These are phyloP conservation scores for Spilogale gracilis DNA, from an alignment of 2,113 vertebrate species.

Conservation along the genomic window DNA sequence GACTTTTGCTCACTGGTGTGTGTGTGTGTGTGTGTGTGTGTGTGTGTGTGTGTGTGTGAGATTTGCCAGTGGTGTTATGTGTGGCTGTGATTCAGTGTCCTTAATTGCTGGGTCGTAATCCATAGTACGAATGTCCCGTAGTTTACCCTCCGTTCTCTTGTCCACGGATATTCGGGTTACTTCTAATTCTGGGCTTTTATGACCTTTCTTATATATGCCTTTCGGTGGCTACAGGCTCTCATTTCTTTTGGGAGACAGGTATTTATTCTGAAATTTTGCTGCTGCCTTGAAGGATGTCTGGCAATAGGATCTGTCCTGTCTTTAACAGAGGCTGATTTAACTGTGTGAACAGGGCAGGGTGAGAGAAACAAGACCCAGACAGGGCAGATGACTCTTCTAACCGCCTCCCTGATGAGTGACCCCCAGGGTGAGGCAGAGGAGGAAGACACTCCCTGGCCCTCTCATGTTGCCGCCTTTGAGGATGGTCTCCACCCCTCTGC, in stretches of 20 bases:
- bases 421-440: fast-evolving
- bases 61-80: not conserved
- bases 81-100: not conserved
- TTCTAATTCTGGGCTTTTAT: not conserved
- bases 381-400: not conserved
- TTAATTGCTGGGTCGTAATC: not conserved
- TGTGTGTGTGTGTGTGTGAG: not conserved
- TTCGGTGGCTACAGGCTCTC: not conserved
- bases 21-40: fast-evolving
- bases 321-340: not conserved
- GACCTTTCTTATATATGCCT: not conserved
- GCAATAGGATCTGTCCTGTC: not conserved
- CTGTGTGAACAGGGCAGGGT: not conserved
- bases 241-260: not conserved
- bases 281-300: not conserved
- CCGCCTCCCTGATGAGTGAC: not conserved
- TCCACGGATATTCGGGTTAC: not conserved
- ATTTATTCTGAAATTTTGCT: not conserved
- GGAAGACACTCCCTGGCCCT: not conserved
- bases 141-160: not conserved
- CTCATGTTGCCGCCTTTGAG: fast-evolving
- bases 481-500: not conserved
- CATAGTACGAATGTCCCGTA: fast-evolving
- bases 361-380: not conserved
- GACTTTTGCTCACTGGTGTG: not conserved